Evolutionary conservation across 1,140 invertebrate genomes (phyloP), one percentile per base, ranked within the genome.

Genomic region (Helicorthomorpha holstii): DNA sequence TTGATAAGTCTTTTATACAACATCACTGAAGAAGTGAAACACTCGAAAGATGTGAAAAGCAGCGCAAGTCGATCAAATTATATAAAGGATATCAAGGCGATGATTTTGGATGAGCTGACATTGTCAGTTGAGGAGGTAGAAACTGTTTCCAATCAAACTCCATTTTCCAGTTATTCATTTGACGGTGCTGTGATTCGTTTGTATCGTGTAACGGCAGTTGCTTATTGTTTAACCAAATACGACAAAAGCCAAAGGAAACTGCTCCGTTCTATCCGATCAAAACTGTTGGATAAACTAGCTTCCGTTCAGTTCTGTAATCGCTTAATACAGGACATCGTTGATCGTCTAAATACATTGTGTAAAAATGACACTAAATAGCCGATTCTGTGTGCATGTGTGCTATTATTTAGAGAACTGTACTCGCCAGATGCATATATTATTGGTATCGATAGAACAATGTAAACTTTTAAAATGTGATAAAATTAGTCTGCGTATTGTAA

Each of bases 1-100:
- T 49, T 61, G 16, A 51, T 43, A 26, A 4, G 21, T 10, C 21
- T 51, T 23, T 25, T 51, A 22, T 19, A 38, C 2, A 4, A 26
- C 3, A n/a, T 51, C 4, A 43, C 43, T 44, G 7, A 34, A 34
- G 16, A 7, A 7, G 29, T 16, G 7, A 16, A 34, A 7, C 7
- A 7, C 7, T 7, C 29, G 7, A 34, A 7, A 7, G 16, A 34
- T 34, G 7, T 7, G 7, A 7, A 16, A 7, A 7, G 7, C 29
- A 34, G 29, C 16, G 7, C 16, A 16, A 34, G 16, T 7, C 7
- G 29, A 34, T 7, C 7, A 16, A 34, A 34, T 34, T 34, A 34
- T 34, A 7, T 34, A 16, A 7, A 34, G 16, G 29, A 34, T 34
- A 16, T 34, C 16, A 34, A 7, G 29, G 29, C 7, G 7, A 34